Conservation (phyloP, 2,888 invertebrate species). For the Xanthia togata region DNA sequence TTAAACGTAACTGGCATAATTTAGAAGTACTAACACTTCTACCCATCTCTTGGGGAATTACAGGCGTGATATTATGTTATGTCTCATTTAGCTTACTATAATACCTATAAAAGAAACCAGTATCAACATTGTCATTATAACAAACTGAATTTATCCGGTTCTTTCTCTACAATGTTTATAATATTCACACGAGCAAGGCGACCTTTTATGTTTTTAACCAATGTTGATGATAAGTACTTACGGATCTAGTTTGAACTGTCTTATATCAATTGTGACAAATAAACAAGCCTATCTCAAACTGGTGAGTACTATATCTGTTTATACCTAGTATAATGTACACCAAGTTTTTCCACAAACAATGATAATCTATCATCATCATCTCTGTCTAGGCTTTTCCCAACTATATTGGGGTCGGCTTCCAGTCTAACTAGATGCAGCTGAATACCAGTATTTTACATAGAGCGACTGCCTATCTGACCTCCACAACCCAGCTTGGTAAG, state of each 20-base stretch:
- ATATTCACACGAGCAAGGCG: neutral
- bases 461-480: no score
- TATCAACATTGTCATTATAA: neutral
- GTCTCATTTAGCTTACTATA: neutral
- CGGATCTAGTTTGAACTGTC: constrained; percentile 10
- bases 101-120: neutral
- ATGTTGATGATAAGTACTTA: constrained; percentile 5
- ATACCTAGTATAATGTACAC: no score
- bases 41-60: neutral
- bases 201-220: constrained; percentile 25
- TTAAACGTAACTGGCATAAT: neutral
- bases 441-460: no score
- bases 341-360: no score
- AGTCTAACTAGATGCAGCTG: no score
- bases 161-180: neutral
- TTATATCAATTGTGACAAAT: neutral
- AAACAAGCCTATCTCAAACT: constrained; percentile 10
- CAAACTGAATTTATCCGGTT: constrained; percentile 22
- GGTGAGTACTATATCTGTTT: constrained; percentile 15
- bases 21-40: neutral
- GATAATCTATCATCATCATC: no score
- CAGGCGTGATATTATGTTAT: neutral
- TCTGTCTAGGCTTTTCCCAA: no score
- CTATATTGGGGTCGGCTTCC: no score
- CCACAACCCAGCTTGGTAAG: no score